Conservation (phyloP, 2,113 vertebrate species). For the Centropus unirufus region DNA sequence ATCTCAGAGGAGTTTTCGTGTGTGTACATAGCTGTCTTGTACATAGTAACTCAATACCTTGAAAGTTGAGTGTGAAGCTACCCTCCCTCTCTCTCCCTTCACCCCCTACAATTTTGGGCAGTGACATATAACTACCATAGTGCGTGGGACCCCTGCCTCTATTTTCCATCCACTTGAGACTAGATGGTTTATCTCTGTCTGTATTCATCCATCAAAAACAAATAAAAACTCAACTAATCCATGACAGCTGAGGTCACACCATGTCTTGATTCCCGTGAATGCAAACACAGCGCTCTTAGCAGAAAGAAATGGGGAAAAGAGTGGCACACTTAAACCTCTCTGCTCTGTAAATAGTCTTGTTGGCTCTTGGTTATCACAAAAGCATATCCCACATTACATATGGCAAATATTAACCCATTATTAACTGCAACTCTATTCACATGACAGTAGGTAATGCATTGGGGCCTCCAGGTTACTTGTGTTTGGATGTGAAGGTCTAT, state of each 20-base stretch:
- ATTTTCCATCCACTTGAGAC: slow-evolving; percentile 31
- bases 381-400: background rate
- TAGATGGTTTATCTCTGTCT: slow-evolving; percentile 45
- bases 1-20: background rate
- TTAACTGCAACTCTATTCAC: slow-evolving; percentile 23
- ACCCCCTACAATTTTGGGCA: background rate
- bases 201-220: slow-evolving; percentile 18
- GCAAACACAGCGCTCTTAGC: slow-evolving; percentile 40
- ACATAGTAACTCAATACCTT: background rate
- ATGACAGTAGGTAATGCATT: slow-evolving; percentile 2
- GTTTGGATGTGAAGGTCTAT: slow-evolving; percentile 6
- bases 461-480: background rate
- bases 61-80: background rate
- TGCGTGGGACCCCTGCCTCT: background rate
- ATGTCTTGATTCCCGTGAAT: background rate
- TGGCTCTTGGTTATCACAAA: slow-evolving; percentile 52
- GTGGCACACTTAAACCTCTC: background rate
- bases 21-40: background rate
- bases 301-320: slow-evolving; percentile 14
- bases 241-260: slow-evolving; percentile 43
- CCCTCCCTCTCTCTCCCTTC: background rate
- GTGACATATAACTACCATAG: background rate
- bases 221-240: slow-evolving; percentile 38
- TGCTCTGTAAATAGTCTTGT: slow-evolving; percentile 59
- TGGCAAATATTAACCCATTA: slow-evolving; percentile 74